Evolutionary conservation across 2,797 vertebrate species (phyloP).

Genomic region (Cyprinodon diabolis): DNA sequence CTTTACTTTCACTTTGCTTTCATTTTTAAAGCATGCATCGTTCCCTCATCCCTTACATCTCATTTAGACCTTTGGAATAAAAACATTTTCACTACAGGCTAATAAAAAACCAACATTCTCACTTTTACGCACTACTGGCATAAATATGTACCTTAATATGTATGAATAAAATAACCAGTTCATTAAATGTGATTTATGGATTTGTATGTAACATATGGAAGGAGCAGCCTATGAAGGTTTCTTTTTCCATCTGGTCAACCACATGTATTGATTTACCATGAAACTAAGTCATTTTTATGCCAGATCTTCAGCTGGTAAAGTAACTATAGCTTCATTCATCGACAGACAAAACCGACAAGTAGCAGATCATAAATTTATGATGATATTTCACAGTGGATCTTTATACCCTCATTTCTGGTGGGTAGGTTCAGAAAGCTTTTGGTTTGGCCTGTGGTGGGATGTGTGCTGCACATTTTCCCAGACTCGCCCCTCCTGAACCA

Average conservation of each 20-base stretch:
- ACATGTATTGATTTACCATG: constrained; percentile 48
- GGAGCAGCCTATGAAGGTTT: constrained; percentile 33
- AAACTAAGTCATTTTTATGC: constrained; percentile 25
- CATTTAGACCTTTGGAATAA: background rate
- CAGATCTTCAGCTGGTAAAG: constrained; percentile 64
- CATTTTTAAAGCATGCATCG: background rate
- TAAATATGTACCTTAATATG: constrained; percentile 27
- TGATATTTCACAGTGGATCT: constrained; percentile 55
- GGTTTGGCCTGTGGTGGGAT: constrained; percentile 59
- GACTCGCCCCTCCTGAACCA: constrained; percentile 51
- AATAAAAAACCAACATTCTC: background rate
- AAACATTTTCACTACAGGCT: background rate
- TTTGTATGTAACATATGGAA: constrained; percentile 23
- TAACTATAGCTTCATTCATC: constrained; percentile 43
- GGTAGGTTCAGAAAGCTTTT: constrained; percentile 51
- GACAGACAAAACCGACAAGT: constrained; percentile 50
- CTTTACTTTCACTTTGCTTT: background rate
- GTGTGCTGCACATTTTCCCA: constrained; percentile 62
- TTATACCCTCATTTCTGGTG: constrained; percentile 61
- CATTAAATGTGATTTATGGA: constrained; percentile 18
- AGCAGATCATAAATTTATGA: constrained; percentile 54
- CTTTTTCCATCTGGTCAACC: constrained; percentile 56
- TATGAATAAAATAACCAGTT: constrained; percentile 11
- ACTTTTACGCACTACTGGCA: constrained; percentile 4
- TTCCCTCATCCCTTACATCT: background rate